Base-by-base conservation (phyloP, 2,888 invertebrate species). In the Petrolisthes manimaculis region DNA sequence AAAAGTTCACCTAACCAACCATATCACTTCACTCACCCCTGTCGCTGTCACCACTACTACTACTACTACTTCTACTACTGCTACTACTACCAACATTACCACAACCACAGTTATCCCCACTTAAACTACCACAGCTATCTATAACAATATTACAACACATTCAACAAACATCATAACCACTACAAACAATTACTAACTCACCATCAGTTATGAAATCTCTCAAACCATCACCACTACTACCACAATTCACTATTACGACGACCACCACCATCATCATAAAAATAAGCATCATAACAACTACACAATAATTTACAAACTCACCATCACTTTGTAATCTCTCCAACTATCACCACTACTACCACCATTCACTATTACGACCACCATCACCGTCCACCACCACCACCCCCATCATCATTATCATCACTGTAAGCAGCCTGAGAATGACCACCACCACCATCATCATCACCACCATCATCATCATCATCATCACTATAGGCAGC, bases 381-480 rank as follows among this genome's bases (percentile, higher is more conserved):
- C 61, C 14, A 61, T 6, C 8, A 6, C 61, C 6, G 6, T 61
- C 8, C 61, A 5, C 37, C 37, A 77, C 77, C 77, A 77, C 77
- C 24, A 77, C 77, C 56, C 55, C 61, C 61, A 81, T 37, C 55
- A 81, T 21, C 12, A 21, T 75, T 75, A 21, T 24, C 75, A 75
- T n/a, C 5, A n/a, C n/a, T n/a, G n/a, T n/a, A n/a, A n/a, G n/a
- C n/a, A n/a, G n/a, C n/a, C n/a, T n/a, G n/a, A n/a, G n/a, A n/a
- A n/a, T n/a, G n/a, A 24, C 1, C 21, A 24, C 24, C 21, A 55
- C 24, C 6, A 80, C 3, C 5, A 14, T 37, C 5, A 12, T 56
- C 6, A 75, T 56, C 77, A 84, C 55, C 21, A 83, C 71, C 54
- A 53, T 18, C 53, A 51, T 6, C n/a, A 54, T n/a, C n/a, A 18